phyloP scores from a whole-genome alignment of 30 jellyfish, hydroid and myxozoan genomes.

The Chironex yamaguchii region DNA sequence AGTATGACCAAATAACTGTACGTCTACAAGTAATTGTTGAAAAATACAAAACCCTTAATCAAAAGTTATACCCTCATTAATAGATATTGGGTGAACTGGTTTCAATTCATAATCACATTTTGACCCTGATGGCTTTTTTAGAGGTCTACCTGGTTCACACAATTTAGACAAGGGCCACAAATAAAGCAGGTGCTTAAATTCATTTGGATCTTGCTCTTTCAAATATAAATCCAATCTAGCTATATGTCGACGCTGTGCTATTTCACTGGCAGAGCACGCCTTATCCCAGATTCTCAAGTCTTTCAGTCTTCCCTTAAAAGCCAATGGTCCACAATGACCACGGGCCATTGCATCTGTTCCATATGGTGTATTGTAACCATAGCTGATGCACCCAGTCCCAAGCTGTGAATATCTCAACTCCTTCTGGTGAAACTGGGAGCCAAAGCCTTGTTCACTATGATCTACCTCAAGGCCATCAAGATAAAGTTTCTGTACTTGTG shows the following conservation, averaged over 20 bases:
- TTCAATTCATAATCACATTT: background rate
- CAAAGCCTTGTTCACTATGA: background rate
- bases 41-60: too few species aligned
- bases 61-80: too few species aligned
- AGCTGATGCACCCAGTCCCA: constrained; percentile 39
- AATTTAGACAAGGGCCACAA: background rate
- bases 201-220: background rate
- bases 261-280: background rate
- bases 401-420: background rate
- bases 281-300: constrained; percentile 15
- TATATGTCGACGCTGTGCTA: background rate
- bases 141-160: background rate
- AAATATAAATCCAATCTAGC: constrained; percentile 5
- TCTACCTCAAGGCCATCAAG: constrained; percentile 12
- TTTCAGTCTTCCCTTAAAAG: constrained; percentile 1
- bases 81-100: too few species aligned
- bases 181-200: background rate
- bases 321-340: background rate
- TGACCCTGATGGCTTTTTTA: background rate
- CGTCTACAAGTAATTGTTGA: too few species aligned
- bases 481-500: background rate
- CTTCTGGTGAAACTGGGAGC: background rate
- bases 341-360: constrained; percentile 3
- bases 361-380: constrained; percentile 11
- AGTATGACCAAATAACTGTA: too few species aligned